phyloP scores from a whole-genome alignment of 92 coral and sea anemone genomes.

The Porites divaricata region DNA sequence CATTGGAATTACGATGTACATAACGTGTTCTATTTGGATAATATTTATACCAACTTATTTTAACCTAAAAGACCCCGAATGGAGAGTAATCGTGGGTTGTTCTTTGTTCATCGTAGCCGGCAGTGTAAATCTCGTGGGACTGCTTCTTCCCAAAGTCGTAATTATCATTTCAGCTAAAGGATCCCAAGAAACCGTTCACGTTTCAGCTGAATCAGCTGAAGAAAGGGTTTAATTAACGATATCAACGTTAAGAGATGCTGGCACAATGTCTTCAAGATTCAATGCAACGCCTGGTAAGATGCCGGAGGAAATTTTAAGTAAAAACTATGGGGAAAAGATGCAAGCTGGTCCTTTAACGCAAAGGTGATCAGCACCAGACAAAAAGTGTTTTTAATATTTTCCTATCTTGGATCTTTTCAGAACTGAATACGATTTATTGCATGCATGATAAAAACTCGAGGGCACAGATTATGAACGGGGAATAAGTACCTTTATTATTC shows the following conservation, averaged over 20 bases:
- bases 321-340: background rate
- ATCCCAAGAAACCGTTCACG: background rate
- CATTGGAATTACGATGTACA: slow-evolving; percentile 92
- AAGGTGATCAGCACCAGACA: background rate
- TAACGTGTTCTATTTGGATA: slow-evolving; percentile 93
- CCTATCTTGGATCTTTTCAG: background rate
- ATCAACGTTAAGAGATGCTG: background rate
- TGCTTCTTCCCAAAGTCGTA: slow-evolving; percentile 77
- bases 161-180: slow-evolving; percentile 29
- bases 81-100: slow-evolving; percentile 63
- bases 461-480: too few relatives aligned
- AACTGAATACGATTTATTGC: too few relatives aligned
- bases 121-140: slow-evolving; percentile 80
- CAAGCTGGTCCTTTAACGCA: background rate
- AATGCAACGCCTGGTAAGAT: background rate
- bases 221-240: background rate
- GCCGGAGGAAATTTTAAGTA: background rate
- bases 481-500: too few relatives aligned
- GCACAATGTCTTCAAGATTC: background rate
- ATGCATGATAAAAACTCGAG: too few relatives aligned
- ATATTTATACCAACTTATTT: slow-evolving; percentile 81
- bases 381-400: too few relatives aligned
- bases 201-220: background rate
- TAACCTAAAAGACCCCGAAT: slow-evolving; percentile 54
- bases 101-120: slow-evolving; percentile 65